Percentiles rank a stretch among this genome's conserved stretches.
phyloP scores from a whole-genome alignment of 1,140 invertebrate species.

The Coelopa frigida region DNA sequence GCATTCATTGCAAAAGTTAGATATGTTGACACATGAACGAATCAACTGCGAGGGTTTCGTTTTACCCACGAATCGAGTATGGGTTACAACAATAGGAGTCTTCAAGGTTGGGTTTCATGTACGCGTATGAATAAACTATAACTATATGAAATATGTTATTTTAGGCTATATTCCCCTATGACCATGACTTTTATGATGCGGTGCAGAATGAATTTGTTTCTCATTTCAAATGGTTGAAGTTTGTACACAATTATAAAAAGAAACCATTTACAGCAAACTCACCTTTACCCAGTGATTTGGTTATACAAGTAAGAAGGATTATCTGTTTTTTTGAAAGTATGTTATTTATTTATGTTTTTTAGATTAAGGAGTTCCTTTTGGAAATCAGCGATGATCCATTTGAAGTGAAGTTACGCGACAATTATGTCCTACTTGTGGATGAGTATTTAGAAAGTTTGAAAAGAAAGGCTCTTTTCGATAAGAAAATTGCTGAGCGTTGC shows the following conservation, averaged over 20 bases:
- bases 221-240: conserved; percentile 89
- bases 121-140: too few relatives aligned
- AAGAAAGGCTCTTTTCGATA: conserved; percentile 80
- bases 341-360: conserved; percentile 17
- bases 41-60: conserved; percentile 64
- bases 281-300: conserved; percentile 75
- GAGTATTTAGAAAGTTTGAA: conserved; percentile 94
- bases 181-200: conserved; percentile 88
- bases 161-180: conserved; percentile 79
- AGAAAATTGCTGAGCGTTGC: conserved; percentile 61
- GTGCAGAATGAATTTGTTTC: conserved; percentile 87
- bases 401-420: conserved; percentile 91
- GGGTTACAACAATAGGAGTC: conserved; percentile 61
- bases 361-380: conserved; percentile 76
- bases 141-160: neutral
- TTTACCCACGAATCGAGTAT: conserved; percentile 64
- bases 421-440: conserved; percentile 92
- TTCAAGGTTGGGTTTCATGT: conserved; percentile 46
- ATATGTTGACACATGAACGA: conserved; percentile 60
- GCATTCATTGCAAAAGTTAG: conserved; percentile 50
- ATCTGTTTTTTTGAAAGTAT: conserved; percentile 5
- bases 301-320: conserved; percentile 65
- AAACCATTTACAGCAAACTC: conserved; percentile 58
- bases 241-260: conserved; percentile 64
- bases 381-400: conserved; percentile 97